Evolutionary conservation across 2,113 vertebrate genomes (phyloP).

Genomic region (Nothocercus nigrocapillus): DNA sequence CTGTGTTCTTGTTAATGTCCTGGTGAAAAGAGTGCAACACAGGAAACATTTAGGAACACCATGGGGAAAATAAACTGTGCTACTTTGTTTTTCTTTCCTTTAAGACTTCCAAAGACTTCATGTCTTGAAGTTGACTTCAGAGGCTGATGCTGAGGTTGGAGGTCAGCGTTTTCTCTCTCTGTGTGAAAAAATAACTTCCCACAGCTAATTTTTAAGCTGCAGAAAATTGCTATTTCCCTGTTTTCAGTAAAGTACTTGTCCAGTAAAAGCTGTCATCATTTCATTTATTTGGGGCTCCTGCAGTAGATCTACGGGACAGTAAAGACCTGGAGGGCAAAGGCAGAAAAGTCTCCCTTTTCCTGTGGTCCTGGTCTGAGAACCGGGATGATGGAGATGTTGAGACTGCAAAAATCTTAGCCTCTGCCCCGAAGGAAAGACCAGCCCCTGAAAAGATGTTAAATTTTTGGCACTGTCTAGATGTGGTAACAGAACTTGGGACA

Average conservation of each 20-base stretch:
- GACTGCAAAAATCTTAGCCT: not conserved
- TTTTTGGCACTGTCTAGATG: not conserved
- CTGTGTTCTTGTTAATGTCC: accelerated
- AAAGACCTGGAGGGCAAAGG: not conserved
- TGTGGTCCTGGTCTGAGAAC: not conserved
- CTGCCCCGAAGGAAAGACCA: not conserved
- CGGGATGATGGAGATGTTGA: not conserved
- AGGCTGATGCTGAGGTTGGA: not conserved
- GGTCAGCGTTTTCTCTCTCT: not conserved
- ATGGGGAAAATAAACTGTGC: not conserved
- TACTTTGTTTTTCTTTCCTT: not conserved
- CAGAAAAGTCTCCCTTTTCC: not conserved
- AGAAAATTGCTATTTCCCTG: not conserved
- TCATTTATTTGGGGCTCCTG: not conserved
- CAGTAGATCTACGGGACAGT: slow-evolving; percentile 9
- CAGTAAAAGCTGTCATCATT: not conserved
- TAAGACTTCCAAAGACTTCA: not conserved
- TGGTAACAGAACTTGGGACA: not conserved
- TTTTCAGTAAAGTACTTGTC: not conserved
- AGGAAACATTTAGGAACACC: not conserved
- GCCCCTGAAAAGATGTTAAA: not conserved
- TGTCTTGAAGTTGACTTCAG: not conserved
- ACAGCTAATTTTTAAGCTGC: not conserved
- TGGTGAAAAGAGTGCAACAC: not conserved
- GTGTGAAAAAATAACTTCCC: not conserved